These are phyloP conservation scores for Cervus canadensis DNA, from an alignment of 2,113 vertebrate species.

Conservation along the genomic window DNA sequence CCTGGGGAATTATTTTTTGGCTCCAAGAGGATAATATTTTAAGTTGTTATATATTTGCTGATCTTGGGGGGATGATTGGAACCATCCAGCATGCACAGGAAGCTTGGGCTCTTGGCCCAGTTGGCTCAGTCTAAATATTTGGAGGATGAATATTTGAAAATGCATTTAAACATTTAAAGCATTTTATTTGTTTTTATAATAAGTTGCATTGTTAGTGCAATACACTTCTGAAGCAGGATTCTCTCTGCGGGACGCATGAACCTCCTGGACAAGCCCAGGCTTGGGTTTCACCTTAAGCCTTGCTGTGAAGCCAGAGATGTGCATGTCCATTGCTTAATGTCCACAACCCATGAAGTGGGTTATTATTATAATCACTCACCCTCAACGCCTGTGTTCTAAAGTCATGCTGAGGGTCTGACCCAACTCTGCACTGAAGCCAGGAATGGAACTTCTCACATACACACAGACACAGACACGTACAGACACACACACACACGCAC, in stretches of 20 bases:
- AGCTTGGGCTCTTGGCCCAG: conserved; percentile 60
- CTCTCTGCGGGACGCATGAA: conserved; percentile 35
- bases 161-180: conserved; percentile 62
- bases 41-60: conserved; percentile 50
- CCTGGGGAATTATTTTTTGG: conserved; percentile 41
- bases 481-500: not conserved
- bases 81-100: conserved; percentile 46
- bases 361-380: not conserved
- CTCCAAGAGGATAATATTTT: conserved; percentile 26
- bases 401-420: conserved; percentile 10
- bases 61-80: conserved; percentile 47
- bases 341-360: conserved; percentile 30
- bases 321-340: conserved; percentile 14
- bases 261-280: conserved; percentile 56
- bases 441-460: not conserved
- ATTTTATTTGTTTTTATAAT: conserved; percentile 66
- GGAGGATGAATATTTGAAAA: conserved; percentile 65
- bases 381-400: conserved; percentile 10
- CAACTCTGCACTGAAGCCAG: not conserved
- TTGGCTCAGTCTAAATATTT: conserved; percentile 67
- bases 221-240: conserved; percentile 38
- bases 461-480: not conserved
- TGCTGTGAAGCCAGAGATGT: conserved; percentile 26
- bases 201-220: conserved; percentile 41
- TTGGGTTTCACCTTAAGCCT: not conserved